Conservation (phyloP, 2,888 invertebrate genomes). For the Eristalinus aeneus region DNA sequence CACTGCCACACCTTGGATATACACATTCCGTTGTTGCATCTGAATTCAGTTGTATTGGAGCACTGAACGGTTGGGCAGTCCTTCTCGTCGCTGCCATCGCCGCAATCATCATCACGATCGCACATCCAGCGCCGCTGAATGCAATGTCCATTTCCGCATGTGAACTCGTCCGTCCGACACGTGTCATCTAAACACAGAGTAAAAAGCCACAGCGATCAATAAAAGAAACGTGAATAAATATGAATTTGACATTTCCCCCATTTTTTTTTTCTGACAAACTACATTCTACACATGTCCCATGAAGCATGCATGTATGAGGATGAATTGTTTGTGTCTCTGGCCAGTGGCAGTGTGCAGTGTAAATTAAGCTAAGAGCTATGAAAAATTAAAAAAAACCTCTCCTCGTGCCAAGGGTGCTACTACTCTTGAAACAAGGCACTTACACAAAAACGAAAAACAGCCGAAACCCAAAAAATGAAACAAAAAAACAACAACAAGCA, state of each 20-base stretch:
- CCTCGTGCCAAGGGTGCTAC: constrained; percentile 11
- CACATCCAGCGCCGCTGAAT: constrained; percentile 93
- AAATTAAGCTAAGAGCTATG: constrained; percentile 40
- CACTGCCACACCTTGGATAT: constrained; percentile 91
- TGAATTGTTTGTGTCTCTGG: constrained; percentile 30
- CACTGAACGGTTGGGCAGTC: constrained; percentile 88
- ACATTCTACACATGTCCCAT: constrained; percentile 8
- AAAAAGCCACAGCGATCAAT: constrained; percentile 41
- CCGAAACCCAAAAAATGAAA: neutral
- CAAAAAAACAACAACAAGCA: too few relatives aligned
- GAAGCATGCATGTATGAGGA: constrained; percentile 25
- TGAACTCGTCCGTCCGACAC: constrained; percentile 95
- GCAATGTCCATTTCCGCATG: constrained; percentile 94
- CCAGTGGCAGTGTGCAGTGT: constrained; percentile 19
- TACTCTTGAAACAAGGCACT: constrained; percentile 23
- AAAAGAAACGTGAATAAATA: constrained; percentile 13
- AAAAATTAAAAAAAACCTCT: constrained; percentile 41
- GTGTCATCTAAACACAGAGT: constrained; percentile 86
- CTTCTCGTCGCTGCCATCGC: constrained; percentile 90
- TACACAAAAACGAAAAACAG: constrained; percentile 32
- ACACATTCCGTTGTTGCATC: constrained; percentile 88
- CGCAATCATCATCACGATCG: constrained; percentile 93
- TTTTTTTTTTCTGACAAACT: neutral
- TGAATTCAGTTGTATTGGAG: constrained; percentile 85
- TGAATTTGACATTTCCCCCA: constrained; percentile 25